These are phyloP conservation scores for Hemiscyllium ocellatum DNA, from an alignment of 2,113 vertebrate species.

Conservation along the genomic window DNA sequence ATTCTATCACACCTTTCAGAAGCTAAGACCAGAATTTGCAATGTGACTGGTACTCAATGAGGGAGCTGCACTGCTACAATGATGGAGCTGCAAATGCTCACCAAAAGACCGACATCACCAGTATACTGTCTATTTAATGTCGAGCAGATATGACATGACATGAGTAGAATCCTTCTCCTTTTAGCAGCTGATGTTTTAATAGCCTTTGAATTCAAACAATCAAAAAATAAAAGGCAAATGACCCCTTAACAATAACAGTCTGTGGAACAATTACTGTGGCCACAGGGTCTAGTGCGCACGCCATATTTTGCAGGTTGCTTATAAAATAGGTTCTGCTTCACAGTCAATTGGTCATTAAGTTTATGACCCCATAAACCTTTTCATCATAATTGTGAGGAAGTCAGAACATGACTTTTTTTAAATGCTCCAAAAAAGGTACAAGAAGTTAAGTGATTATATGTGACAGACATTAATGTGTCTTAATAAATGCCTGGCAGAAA, in stretches of 20 bases:
- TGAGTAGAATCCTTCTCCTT: slow-evolving; percentile 1
- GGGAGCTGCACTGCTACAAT: neutral
- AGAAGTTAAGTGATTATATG: slow-evolving; percentile 26
- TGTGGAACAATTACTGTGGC: slow-evolving; percentile 26
- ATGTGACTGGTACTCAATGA: neutral
- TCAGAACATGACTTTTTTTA: slow-evolving; percentile 45
- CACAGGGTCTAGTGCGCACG: slow-evolving; percentile 27
- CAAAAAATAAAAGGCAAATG: slow-evolving; percentile 34
- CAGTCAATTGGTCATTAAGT: slow-evolving; percentile 48
- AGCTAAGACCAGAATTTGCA: neutral
- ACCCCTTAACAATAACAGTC: slow-evolving; percentile 36
- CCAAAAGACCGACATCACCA: neutral
- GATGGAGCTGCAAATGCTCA: neutral
- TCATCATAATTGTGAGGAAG: slow-evolving; percentile 54
- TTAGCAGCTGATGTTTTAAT: slow-evolving; percentile 33
- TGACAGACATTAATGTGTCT: slow-evolving; percentile 13
- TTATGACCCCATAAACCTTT: slow-evolving; percentile 52
- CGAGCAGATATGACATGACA: slow-evolving; percentile 9
- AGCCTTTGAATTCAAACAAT: slow-evolving; percentile 37
- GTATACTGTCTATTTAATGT: neutral
- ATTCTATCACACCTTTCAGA: neutral
- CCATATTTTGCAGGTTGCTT: slow-evolving; percentile 39
- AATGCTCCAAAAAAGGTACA: slow-evolving; percentile 32
- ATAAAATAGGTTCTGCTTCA: slow-evolving; percentile 51
- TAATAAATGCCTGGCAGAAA: slow-evolving; percentile 19